phyloP scores from a whole-genome alignment of 2,888 invertebrate genomes.

The Platycnemis pennipes region DNA sequence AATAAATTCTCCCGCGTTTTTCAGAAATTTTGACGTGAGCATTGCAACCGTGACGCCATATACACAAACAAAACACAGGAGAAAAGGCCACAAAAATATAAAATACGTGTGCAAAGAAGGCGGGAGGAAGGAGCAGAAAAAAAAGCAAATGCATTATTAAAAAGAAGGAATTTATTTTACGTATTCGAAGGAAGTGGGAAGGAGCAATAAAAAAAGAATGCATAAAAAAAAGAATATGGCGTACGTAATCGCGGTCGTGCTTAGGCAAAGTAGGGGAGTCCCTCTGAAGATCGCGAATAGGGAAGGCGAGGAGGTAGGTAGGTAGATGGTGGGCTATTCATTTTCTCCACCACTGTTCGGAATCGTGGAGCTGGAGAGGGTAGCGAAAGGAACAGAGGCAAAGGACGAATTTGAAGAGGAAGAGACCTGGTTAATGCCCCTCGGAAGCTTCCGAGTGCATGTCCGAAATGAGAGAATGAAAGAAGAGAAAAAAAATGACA shows the following conservation, averaged over 20 bases:
- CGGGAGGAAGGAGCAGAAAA: not conserved
- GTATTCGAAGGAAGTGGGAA: not conserved
- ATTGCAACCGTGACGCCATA: slow-evolving; percentile 60
- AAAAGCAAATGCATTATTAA: too few species aligned
- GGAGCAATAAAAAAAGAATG: not conserved
- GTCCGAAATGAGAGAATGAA: not conserved
- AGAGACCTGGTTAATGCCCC: not conserved
- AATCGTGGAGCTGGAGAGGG: not conserved
- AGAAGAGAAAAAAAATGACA: not conserved
- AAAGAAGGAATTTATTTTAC: too few species aligned
- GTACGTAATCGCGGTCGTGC: not conserved
- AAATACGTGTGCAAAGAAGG: too few species aligned
- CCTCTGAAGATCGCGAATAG: not conserved
- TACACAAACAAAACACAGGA: slow-evolving; percentile 37
- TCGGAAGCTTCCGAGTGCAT: not conserved
- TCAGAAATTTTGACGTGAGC: slow-evolving; percentile 61
- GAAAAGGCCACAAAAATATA: too few species aligned
- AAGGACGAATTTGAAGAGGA: not conserved
- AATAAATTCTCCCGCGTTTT: slow-evolving; percentile 30
- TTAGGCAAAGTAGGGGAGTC: not conserved
- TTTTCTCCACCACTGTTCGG: not conserved
- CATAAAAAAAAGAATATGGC: not conserved
- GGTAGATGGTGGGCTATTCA: not conserved
- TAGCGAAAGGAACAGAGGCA: not conserved
- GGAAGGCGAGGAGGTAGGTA: not conserved